These are phyloP conservation scores for Anomalospiza imberbis DNA, from an alignment of 2,797 vertebrate species.

Conservation along the genomic window DNA sequence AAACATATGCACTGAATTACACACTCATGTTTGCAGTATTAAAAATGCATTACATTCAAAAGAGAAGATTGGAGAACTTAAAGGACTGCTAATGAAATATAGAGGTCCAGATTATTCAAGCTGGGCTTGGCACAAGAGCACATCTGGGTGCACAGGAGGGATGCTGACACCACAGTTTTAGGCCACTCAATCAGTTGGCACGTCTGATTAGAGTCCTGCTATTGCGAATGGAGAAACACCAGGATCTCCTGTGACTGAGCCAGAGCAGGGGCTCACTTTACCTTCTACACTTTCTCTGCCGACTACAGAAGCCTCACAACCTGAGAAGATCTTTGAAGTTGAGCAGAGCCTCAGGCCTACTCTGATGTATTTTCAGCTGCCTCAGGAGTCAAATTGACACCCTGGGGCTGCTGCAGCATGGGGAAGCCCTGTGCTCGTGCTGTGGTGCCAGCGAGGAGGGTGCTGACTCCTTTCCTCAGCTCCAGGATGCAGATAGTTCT, in stretches of 20 bases:
- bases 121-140: neutral
- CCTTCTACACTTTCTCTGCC: neutral
- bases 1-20: constrained; percentile 27
- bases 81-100: neutral
- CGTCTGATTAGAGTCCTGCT: neutral
- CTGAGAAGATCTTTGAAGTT: neutral
- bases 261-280: neutral
- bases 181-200: neutral
- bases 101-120: neutral
- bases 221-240: neutral
- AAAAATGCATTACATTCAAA: neutral
- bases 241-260: neutral
- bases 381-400: neutral
- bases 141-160: neutral
- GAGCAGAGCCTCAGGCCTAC: neutral
- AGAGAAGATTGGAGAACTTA: neutral
- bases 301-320: neutral
- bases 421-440: neutral
- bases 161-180: neutral
- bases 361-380: neutral
- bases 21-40: neutral
- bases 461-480: neutral
- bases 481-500: neutral
- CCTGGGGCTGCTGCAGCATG: neutral
- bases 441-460: fast-evolving